Evolutionary conservation across 2,797 vertebrate species (phyloP).

Genomic region (Zonotrichia albicollis): DNA sequence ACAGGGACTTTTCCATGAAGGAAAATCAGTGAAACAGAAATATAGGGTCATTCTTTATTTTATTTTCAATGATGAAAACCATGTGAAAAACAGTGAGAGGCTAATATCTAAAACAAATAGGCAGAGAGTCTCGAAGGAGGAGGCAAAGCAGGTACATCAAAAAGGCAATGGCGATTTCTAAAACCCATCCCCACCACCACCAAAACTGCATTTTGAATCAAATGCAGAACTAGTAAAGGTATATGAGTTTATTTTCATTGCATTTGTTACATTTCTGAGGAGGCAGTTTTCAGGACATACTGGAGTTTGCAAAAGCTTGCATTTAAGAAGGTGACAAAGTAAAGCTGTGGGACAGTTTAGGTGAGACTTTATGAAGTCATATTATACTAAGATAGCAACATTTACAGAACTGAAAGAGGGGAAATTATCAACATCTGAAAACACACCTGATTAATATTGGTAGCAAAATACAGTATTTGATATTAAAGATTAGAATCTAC

Average conservation of each 20-base stretch:
- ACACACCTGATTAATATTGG: not conserved
- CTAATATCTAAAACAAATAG: not conserved
- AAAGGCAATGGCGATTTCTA: not conserved
- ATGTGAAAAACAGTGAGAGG: not conserved
- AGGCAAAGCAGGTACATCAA: not conserved
- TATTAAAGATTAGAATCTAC: not conserved
- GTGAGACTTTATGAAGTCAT: not conserved
- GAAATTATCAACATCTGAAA: not conserved
- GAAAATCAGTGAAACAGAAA: not conserved
- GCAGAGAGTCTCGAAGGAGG: not conserved
- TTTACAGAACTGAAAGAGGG: not conserved
- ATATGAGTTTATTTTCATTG: not conserved
- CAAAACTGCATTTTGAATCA: not conserved
- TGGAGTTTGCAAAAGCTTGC: not conserved
- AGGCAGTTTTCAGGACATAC: not conserved
- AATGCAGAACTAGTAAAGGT: not conserved
- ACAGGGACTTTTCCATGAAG: not conserved
- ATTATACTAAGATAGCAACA: not conserved
- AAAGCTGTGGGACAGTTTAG: not conserved
- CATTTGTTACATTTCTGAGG: not conserved
- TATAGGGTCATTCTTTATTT: not conserved
- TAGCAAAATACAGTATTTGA: not conserved
- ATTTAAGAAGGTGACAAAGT: not conserved
- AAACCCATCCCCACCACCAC: not conserved
- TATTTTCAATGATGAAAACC: not conserved